These are phyloP conservation scores for Pristis pectinata DNA, from an alignment of 2,797 vertebrate species.

Conservation along the genomic window DNA sequence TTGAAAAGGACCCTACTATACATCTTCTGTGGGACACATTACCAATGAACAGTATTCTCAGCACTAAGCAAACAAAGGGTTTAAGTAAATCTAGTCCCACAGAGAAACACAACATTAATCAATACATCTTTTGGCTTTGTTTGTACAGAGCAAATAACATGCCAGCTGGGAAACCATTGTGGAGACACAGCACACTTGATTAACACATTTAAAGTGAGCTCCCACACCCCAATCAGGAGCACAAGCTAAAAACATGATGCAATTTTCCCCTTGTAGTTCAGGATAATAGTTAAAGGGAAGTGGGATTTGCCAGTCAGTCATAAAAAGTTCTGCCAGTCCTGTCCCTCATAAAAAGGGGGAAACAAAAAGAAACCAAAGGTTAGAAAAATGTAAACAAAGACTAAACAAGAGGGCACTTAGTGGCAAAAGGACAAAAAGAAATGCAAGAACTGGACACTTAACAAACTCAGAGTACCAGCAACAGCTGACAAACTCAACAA, in stretches of 20 bases:
- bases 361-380: not conserved
- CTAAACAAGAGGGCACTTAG: not conserved
- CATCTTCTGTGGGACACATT: too few species aligned
- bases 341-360: too few species aligned
- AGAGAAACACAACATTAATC: too few species aligned
- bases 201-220: not conserved
- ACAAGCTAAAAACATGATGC: not conserved
- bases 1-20: too few species aligned
- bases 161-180: not conserved
- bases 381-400: not conserved
- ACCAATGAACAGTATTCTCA: too few species aligned
- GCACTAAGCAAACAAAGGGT: too few species aligned
- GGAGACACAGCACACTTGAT: not conserved
- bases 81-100: too few species aligned
- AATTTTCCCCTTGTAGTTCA: too few species aligned
- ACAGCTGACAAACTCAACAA: not conserved
- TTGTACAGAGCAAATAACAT: not conserved
- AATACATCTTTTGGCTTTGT: not conserved
- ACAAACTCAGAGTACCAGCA: not conserved
- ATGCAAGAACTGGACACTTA: not conserved
- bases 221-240: not conserved
- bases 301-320: not conserved
- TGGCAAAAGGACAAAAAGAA: not conserved
- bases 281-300: not conserved
- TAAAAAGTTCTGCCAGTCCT: too few species aligned